Evolutionary conservation across 2,113 vertebrate species (phyloP), one percentile per base, ranked within the genome.

Genomic region (Globicephala melas): DNA sequence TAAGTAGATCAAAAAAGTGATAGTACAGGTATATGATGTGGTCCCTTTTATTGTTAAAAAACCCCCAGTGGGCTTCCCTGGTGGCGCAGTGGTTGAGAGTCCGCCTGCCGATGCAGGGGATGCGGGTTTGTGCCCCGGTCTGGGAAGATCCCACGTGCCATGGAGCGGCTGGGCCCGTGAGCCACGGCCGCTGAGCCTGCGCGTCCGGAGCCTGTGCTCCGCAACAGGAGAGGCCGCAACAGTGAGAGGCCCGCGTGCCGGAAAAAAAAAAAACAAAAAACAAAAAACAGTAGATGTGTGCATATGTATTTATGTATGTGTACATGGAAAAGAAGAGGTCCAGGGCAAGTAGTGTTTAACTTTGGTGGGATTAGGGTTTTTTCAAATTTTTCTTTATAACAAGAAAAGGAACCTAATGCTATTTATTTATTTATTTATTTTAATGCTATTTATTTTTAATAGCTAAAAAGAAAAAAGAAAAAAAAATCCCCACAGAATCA

Each of bases 381-480:
- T 67, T 70, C 79, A 84, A 31, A 41, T 68, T 47, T 33, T 76
- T n/a, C 5, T 94, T 79, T 76, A 47, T 65, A 63, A 44, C 38
- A 58, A 73, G 65, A 68, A 93, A 98, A 85, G 83, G 93, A 94
- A 81, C 2, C 38, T 10, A 53, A n/a, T 79, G 74, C 25, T 93
- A 50, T 89, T 77, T 92, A 31, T 38, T 38, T 38, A 38, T 92
- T 92, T 96, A 50, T 89, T 77, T 92, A 31, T 92, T 92, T 96
- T 9, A 53, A n/a, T 77, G 74, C 28, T 93, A 50, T 89, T 77
- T 92, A 31, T 92, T 92, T 96, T 83, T 81, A 86, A 67, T 62
- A 77, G 67, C 31, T 55, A 21, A 58, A 81, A 74, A 8, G 21
- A 25, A 53, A 28, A 58, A 17, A 28, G 44, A 71, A 53, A 9